A percentile compares a stretch with the other conserved stretches of the same genome.
Evolutionary conservation across 2,888 invertebrate species (phyloP).

Genomic region (Ochlodes sylvanus): DNA sequence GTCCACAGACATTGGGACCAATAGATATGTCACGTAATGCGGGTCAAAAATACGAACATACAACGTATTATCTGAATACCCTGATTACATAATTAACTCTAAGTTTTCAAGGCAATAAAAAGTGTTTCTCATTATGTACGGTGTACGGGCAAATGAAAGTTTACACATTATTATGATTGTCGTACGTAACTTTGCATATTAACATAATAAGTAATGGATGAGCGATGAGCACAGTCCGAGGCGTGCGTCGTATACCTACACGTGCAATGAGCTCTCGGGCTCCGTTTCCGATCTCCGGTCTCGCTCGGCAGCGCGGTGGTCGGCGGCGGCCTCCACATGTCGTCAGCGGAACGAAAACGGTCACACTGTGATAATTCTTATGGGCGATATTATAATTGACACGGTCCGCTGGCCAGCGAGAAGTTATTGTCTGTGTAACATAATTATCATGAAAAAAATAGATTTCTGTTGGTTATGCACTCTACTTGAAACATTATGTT

Average conservation of each 20-base stretch:
- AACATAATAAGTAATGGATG: too few relatives aligned
- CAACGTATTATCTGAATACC: too few relatives aligned
- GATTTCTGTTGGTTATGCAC: neutral
- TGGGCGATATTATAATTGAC: constrained; percentile 16
- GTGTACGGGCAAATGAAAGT: too few relatives aligned
- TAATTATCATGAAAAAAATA: neutral
- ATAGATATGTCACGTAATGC: neutral
- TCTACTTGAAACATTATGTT: neutral
- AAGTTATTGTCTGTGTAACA: neutral
- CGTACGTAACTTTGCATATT: too few relatives aligned
- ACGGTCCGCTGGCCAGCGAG: neutral
- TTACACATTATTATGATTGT: too few relatives aligned
- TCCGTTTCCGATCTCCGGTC: neutral
- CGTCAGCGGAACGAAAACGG: constrained; percentile 28
- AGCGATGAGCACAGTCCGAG: too few relatives aligned
- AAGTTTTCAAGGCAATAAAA: too few relatives aligned
- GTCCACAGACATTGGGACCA: neutral
- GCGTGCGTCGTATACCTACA: neutral
- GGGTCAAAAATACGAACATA: too few relatives aligned
- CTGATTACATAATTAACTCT: too few relatives aligned
- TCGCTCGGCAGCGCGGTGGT: neutral
- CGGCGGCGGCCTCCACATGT: constrained; percentile 19
- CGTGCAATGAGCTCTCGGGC: neutral
- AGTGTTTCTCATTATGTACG: too few relatives aligned
- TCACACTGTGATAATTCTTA: constrained; percentile 18